A percentile compares a stretch with the other conserved stretches of the same genome.
Evolutionary conservation across 2,888 invertebrate genomes (phyloP).

Genomic region (Eremobia ochroleuca): DNA sequence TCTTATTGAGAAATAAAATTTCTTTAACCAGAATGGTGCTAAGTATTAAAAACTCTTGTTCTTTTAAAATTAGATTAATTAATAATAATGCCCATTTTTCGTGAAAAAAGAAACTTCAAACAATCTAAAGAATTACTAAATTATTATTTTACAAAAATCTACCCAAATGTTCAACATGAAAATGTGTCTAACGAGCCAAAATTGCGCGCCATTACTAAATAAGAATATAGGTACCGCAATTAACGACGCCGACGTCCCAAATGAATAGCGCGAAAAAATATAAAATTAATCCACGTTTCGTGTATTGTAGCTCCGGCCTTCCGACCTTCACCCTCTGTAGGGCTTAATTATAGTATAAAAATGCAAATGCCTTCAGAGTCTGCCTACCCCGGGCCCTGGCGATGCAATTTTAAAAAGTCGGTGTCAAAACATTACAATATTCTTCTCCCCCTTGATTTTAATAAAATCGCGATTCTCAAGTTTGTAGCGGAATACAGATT

Average conservation of each 20-base stretch:
- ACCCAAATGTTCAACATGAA: constrained; percentile 35
- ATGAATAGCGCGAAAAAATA: constrained; percentile 67
- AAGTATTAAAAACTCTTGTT: background rate
- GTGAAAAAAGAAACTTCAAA: constrained; percentile 39
- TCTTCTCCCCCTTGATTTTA: constrained; percentile 62
- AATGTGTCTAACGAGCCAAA: constrained; percentile 50
- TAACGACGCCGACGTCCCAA: constrained; percentile 54
- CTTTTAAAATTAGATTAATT: background rate
- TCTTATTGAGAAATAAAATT: no score
- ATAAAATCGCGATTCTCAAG: constrained; percentile 67
- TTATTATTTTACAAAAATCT: constrained; percentile 48
- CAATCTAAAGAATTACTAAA: constrained; percentile 42
- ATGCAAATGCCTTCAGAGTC: constrained; percentile 73
- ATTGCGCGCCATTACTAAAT: constrained; percentile 59
- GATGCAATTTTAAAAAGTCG: constrained; percentile 68
- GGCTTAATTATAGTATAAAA: constrained; percentile 76
- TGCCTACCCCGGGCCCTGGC: constrained; percentile 22
- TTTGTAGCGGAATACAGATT: constrained; percentile 69
- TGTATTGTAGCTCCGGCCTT: constrained; percentile 45
- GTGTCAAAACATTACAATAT: constrained; percentile 66
- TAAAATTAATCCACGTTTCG: constrained; percentile 64
- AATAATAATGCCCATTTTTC: constrained; percentile 8
- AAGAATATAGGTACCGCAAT: constrained; percentile 63
- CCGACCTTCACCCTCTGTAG: constrained; percentile 51
- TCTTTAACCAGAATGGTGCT: no score